These are phyloP conservation scores for Petrocephalus microphthalmus DNA, from an alignment of 2,113 vertebrate species.

Conservation along the genomic window DNA sequence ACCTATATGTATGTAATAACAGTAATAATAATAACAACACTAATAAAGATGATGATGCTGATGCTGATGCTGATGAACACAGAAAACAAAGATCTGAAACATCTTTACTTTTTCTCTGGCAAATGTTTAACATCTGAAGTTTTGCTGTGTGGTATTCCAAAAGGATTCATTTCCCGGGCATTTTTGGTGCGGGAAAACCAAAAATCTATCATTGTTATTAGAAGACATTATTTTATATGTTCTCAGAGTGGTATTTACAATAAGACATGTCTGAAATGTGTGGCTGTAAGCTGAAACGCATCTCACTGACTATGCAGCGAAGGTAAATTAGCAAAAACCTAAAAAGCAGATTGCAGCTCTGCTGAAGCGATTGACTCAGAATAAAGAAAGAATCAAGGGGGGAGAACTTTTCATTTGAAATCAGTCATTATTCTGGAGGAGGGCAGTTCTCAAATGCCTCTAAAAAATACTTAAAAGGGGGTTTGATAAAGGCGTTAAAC, in stretches of 20 bases:
- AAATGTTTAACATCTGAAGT: neutral
- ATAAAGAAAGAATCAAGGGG: neutral
- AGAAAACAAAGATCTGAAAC: neutral
- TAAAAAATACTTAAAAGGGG: neutral
- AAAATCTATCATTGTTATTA: neutral
- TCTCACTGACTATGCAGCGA: neutral
- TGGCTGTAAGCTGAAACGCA: neutral
- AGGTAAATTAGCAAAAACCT: neutral
- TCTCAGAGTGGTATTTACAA: neutral
- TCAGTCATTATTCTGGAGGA: neutral
- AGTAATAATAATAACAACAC: neutral
- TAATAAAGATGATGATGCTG: neutral
- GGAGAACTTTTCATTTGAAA: neutral
- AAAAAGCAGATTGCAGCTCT: neutral
- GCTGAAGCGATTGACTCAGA: neutral
- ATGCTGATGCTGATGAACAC: neutral
- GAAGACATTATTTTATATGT: neutral
- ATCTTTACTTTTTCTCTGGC: neutral
- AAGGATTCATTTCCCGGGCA: neutral
- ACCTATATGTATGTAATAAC: neutral
- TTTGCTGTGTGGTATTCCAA: neutral
- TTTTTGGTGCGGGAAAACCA: neutral
- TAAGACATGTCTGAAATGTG: neutral
- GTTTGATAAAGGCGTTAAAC: neutral
- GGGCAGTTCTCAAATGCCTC: neutral